Percentiles rank a stretch among this genome's conserved stretches.
phyloP scores from a whole-genome alignment of 2,797 vertebrate genomes.

The Coreius guichenoti region DNA sequence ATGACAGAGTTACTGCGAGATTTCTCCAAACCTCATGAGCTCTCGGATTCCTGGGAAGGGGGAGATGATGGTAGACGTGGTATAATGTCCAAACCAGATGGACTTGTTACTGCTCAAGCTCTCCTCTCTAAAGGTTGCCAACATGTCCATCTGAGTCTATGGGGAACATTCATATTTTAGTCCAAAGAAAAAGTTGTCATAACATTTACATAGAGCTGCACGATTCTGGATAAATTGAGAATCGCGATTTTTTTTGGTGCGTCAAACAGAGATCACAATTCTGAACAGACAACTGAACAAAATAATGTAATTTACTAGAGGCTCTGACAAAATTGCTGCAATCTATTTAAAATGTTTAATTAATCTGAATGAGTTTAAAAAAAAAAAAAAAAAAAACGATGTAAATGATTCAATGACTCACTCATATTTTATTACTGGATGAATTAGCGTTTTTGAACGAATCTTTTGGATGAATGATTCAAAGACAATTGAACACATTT shows the following conservation, averaged over 20 bases:
- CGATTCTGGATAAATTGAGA: background rate
- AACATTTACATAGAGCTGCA: background rate
- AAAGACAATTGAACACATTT: background rate
- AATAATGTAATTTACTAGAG: background rate
- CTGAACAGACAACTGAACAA: background rate
- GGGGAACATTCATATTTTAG: background rate
- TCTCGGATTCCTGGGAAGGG: constrained; percentile 86
- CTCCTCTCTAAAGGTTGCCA: constrained; percentile 82
- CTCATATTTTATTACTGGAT: background rate
- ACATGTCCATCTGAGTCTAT: constrained; percentile 87
- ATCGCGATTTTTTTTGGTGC: too few species aligned
- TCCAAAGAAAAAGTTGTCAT: background rate
- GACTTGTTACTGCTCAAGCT: constrained; percentile 90
- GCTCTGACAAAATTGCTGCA: background rate
- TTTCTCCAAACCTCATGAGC: constrained; percentile 85
- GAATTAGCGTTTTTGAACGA: background rate
- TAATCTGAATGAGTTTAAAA: background rate
- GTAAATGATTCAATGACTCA: too few species aligned
- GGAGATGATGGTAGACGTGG: constrained; percentile 93
- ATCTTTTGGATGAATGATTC: background rate
- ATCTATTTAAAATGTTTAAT: background rate
- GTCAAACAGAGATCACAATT: background rate
- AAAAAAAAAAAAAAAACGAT: too few species aligned
- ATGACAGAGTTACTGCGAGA: background rate
- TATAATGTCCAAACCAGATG: constrained; percentile 97